Conservation (phyloP, 1,140 invertebrate species). For the Psilanteris sp. region DNA sequence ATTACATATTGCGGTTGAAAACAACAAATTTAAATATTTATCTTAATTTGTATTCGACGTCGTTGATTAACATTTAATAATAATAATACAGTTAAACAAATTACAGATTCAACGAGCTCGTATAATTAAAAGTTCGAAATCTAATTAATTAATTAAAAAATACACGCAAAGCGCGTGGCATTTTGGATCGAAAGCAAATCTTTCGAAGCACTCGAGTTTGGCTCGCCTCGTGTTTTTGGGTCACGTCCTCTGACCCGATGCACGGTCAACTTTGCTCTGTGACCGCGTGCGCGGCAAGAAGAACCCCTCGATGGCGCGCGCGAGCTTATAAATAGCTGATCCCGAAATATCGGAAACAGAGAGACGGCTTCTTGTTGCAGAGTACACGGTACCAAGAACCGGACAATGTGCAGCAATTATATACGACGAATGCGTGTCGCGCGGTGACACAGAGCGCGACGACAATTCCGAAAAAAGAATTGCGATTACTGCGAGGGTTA, state of each 20-base stretch:
- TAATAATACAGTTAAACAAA: too few relatives aligned
- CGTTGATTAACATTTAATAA: too few relatives aligned
- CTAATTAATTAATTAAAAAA: too few relatives aligned
- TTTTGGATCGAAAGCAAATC: constrained; percentile 5
- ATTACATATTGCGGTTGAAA: too few relatives aligned
- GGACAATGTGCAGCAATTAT: constrained; percentile 55
- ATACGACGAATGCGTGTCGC: constrained; percentile 51
- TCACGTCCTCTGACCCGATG: constrained; percentile 55
- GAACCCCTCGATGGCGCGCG: constrained; percentile 13
- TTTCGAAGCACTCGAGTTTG: constrained; percentile 9
- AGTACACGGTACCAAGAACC: constrained; percentile 2
- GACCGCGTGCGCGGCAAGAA: constrained; percentile 20
- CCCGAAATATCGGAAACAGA: constrained; percentile 54
- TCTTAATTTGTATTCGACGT: too few relatives aligned
- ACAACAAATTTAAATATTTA: too few relatives aligned
- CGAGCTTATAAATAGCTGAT: constrained; percentile 43
- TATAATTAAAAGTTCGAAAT: too few relatives aligned
- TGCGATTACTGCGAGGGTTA: constrained; percentile 9
- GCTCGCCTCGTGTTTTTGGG: constrained; percentile 42
- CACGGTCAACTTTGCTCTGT: constrained; percentile 53
- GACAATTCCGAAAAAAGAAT: constrained; percentile 40
- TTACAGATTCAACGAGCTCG: too few relatives aligned
- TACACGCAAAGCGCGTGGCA: constrained; percentile 2
- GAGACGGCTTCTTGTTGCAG: neutral
- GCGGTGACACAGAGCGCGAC: constrained; percentile 38